Conservation (phyloP, 2,888 invertebrate species). For the Nephrotoma guestfalica region DNA sequence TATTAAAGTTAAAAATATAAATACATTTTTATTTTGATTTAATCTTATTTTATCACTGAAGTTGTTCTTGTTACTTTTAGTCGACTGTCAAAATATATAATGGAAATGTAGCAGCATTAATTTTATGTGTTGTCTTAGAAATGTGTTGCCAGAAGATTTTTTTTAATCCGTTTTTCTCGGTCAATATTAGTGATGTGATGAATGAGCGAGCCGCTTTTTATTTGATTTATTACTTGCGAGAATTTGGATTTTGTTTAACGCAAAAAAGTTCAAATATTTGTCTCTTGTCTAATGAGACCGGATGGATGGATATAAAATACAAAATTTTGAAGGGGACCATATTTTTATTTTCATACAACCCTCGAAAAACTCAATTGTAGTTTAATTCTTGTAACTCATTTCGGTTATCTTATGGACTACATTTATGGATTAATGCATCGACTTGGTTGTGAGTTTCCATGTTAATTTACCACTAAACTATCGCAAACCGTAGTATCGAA, state of each 20-base stretch:
- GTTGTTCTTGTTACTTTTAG: neutral
- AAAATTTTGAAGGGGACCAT: too few relatives aligned
- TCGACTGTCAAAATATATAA: neutral
- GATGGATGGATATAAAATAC: too few relatives aligned
- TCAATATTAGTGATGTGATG: neutral
- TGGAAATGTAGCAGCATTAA: neutral
- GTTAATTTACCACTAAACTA: too few relatives aligned
- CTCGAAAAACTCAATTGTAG: too few relatives aligned
- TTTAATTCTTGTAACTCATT: too few relatives aligned
- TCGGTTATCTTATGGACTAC: too few relatives aligned
- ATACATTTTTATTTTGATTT: neutral
- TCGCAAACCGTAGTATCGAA: too few relatives aligned
- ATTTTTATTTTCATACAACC: too few relatives aligned
- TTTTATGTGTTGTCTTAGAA: neutral
- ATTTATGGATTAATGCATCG: too few relatives aligned
- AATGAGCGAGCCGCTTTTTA: neutral
- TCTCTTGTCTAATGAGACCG: too few relatives aligned
- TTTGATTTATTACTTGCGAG: neutral
- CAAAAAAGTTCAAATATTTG: too few relatives aligned
- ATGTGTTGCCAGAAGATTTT: neutral
- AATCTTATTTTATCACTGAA: neutral
- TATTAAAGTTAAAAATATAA: neutral
- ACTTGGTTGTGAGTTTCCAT: too few relatives aligned
- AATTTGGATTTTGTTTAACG: neutral
- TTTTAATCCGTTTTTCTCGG: neutral